Conservation (phyloP, 2,113 vertebrate species). For the Sinocyclocheilus maitianheensis region DNA sequence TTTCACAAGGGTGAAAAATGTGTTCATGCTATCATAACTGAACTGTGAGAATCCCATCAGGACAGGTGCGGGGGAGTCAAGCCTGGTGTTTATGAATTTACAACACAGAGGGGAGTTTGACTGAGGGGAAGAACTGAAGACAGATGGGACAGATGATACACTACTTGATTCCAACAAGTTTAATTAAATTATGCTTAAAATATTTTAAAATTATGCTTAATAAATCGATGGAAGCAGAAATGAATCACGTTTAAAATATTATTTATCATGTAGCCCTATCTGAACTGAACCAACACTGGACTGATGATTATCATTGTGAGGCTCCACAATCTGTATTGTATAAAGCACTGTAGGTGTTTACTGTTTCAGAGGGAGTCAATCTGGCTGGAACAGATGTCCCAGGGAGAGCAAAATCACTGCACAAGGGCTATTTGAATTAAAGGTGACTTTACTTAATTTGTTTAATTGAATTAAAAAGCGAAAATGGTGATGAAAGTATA, state of each 20-base stretch:
- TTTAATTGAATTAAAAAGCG: no score
- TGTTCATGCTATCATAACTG: slow-evolving; percentile 14
- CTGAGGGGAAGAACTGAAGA: slow-evolving; percentile 18
- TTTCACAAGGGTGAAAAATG: slow-evolving; percentile 7
- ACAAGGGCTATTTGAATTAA: slow-evolving; percentile 24
- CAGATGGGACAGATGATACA: slow-evolving; percentile 49
- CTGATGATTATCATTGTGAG: no score
- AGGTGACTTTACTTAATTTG: no score
- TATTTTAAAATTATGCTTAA: no score
- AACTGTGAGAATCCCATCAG: slow-evolving; percentile 30
- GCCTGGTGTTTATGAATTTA: slow-evolving; percentile 27
- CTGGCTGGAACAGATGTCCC: slow-evolving; percentile 56
- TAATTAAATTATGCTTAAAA: no score
- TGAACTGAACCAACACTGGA: no score
- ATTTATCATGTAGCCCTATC: no score
- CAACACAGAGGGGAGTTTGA: slow-evolving; percentile 15
- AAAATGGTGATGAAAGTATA: no score
- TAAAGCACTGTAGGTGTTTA: no score
- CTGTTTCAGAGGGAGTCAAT: slow-evolving; percentile 51
- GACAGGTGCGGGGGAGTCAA: slow-evolving; percentile 15
- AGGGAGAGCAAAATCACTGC: slow-evolving; percentile 29
- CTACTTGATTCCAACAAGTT: slow-evolving; percentile 18
- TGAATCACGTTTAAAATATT: no score
- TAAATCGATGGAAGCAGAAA: no score
- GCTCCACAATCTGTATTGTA: no score